These are phyloP conservation scores for Cantharis flavilabris DNA, from an alignment of 2,888 invertebrate genomes.

Conservation along the genomic window DNA sequence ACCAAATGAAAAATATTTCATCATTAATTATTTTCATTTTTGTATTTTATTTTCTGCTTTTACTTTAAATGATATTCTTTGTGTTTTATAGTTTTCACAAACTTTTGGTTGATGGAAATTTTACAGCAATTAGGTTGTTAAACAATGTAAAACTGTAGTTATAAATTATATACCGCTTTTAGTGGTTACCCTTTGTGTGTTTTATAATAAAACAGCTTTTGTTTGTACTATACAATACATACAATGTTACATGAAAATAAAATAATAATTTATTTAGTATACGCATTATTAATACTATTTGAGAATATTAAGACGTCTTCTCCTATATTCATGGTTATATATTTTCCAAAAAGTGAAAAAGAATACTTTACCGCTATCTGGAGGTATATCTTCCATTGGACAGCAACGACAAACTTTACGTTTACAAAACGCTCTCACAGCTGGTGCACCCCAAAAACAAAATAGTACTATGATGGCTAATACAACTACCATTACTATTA, in stretches of 20 bases:
- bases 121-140: neutral
- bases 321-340: neutral
- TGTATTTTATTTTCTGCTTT: neutral
- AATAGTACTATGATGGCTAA: constrained; percentile 61
- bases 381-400: constrained; percentile 54
- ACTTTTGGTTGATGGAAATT: neutral
- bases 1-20: neutral
- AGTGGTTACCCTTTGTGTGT: neutral
- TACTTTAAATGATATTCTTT: neutral
- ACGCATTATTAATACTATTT: neutral
- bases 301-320: neutral
- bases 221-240: neutral
- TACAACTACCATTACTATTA: constrained; percentile 62
- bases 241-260: neutral
- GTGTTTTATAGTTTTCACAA: neutral
- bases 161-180: neutral
- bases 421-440: constrained; percentile 58
- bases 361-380: constrained; percentile 43
- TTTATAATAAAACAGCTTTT: neutral
- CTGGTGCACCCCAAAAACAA: constrained; percentile 64
- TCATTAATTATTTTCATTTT: neutral
- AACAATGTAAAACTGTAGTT: neutral
- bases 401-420: constrained; percentile 56
- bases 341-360: neutral
- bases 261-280: neutral